Evolutionary conservation across 2,888 invertebrate species (phyloP).

Genomic region (Formica aserva): DNA sequence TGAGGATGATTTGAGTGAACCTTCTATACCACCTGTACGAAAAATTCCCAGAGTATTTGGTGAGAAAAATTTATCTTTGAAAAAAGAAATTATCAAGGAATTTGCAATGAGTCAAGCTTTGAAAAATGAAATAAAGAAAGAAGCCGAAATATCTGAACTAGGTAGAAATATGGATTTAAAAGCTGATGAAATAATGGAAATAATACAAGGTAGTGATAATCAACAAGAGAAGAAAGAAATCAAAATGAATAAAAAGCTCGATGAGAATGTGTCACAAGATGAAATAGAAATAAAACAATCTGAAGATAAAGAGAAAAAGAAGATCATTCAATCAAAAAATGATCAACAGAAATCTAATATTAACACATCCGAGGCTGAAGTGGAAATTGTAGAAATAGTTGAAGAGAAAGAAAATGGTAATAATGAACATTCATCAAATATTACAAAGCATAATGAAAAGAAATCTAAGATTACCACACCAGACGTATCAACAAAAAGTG

Average conservation of each 20-base stretch:
- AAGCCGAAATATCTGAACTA: constrained; percentile 65
- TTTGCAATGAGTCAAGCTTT: constrained; percentile 83
- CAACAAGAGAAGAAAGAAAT: constrained; percentile 25
- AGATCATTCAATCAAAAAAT: constrained; percentile 1
- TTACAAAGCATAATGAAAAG: constrained; percentile 41
- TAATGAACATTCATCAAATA: constrained; percentile 35
- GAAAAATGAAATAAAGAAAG: constrained; percentile 78
- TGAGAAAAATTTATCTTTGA: constrained; percentile 80
- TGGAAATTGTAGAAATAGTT: constrained; percentile 82
- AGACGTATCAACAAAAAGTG: constrained; percentile 8
- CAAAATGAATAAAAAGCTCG: background rate
- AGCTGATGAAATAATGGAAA: constrained; percentile 47
- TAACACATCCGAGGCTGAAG: constrained; percentile 72
- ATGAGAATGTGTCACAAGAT: constrained; percentile 19
- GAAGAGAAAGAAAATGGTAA: constrained; percentile 79
- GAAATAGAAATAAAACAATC: constrained; percentile 16
- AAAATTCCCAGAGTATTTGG: constrained; percentile 89
- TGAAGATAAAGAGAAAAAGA: constrained; percentile 23
- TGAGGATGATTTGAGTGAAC: constrained; percentile 90
- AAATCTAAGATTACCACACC: background rate
- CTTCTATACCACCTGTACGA: constrained; percentile 87
- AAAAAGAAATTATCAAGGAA: constrained; percentile 84
- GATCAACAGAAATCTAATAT: constrained; percentile 44
- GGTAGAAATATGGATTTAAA: constrained; percentile 56
- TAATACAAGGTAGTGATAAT: constrained; percentile 45